These are phyloP conservation scores for Sinella curviseta DNA, from an alignment of 1,140 invertebrate genomes.

Conservation along the genomic window DNA sequence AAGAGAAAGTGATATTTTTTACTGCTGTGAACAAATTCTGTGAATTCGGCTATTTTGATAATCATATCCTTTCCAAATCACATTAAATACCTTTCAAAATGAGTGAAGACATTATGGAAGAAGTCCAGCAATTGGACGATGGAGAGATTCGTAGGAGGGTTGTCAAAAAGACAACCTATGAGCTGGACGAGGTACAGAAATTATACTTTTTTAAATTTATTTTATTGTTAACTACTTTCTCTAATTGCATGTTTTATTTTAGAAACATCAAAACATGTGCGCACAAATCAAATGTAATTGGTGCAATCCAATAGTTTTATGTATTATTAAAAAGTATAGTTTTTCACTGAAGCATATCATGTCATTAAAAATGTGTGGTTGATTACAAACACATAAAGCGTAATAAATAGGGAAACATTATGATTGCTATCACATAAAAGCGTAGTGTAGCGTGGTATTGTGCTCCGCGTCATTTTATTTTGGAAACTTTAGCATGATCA, in stretches of 20 bases:
- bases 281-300: too few relatives aligned
- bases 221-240: background rate
- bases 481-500: too few relatives aligned
- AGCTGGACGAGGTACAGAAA: slow-evolving; percentile 44
- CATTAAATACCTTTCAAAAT: slow-evolving; percentile 5
- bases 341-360: too few relatives aligned
- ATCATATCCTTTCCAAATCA: background rate
- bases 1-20: too few relatives aligned
- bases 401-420: too few relatives aligned
- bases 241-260: background rate
- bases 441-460: too few relatives aligned
- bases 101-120: slow-evolving; percentile 31
- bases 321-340: too few relatives aligned
- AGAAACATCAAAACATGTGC: background rate
- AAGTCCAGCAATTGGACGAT: slow-evolving; percentile 33
- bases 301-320: too few relatives aligned
- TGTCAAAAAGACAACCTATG: slow-evolving; percentile 44
- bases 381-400: too few relatives aligned
- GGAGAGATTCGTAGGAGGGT: slow-evolving; percentile 45
- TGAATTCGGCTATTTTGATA: background rate
- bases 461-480: too few relatives aligned
- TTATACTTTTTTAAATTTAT: slow-evolving; percentile 7
- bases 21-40: background rate
- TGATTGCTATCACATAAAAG: too few relatives aligned
- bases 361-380: too few relatives aligned